Conservation (phyloP, 2,113 vertebrate genomes). For the Crotophaga sulcirostris region DNA sequence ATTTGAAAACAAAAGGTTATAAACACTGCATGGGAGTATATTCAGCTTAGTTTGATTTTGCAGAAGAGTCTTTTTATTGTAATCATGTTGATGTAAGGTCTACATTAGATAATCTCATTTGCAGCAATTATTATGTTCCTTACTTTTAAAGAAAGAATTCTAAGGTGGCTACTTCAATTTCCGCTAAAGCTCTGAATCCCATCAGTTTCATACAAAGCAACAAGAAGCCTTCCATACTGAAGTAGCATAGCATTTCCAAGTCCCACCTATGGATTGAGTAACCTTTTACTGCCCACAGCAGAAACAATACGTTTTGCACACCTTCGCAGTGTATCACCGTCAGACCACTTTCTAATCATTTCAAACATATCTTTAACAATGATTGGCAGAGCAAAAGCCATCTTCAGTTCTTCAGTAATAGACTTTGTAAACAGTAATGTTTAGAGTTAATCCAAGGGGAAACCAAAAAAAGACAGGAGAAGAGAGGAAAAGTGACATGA, state of each 20-base stretch:
- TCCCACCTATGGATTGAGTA: neutral
- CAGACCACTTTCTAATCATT: neutral
- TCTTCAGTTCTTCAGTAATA: neutral
- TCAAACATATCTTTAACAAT: neutral
- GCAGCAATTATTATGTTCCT: neutral
- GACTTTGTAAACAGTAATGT: neutral
- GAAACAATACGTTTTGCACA: neutral
- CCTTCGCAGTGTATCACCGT: neutral
- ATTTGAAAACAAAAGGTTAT: neutral
- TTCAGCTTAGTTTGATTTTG: neutral
- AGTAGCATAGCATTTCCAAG: neutral
- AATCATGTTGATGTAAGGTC: neutral
- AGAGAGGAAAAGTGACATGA: neutral
- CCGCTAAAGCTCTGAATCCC: neutral
- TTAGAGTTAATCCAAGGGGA: neutral
- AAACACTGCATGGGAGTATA: neutral
- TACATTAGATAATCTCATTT: neutral
- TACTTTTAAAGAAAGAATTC: neutral
- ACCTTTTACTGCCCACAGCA: neutral
- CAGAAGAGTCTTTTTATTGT: neutral
- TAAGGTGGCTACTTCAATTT: neutral
- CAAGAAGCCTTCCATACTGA: neutral
- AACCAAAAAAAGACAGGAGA: neutral
- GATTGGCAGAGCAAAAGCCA: neutral
- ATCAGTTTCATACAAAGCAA: neutral